Evolutionary conservation across 2,797 vertebrate species (phyloP), one percentile per base, ranked within the genome.

Genomic region (Lophotriccus pileatus): DNA sequence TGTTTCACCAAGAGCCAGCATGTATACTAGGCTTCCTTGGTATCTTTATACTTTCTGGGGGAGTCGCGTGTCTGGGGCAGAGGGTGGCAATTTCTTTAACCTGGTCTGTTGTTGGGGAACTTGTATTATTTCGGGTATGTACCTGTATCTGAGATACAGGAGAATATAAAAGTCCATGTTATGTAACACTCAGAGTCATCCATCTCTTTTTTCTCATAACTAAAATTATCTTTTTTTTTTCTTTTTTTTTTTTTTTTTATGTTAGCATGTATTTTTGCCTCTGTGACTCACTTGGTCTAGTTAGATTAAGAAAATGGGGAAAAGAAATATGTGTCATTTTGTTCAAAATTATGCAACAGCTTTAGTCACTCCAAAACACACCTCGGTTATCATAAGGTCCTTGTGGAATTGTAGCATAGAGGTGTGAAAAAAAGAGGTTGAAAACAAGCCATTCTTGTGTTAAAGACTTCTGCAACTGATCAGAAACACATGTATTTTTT

Each of bases 251-350:
- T 2, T 47, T 81, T 37, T 59, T 27, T 2, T 0, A 41, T 84
- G 59, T 89, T 76, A 79, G 16, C 20, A 28, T 34, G 7, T 62
- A 84, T 84, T 90, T 63, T 75, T 79, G 27, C 58, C 83, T 84
- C 43, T 59, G 55, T 96, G 94, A 95, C 63, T 96, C 96, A 90
- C 19, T 93, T 75, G 49, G 23, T 87, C 41, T 79, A 24, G 47
- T 91, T 70, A 60, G 30, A 72, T 82, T 66, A 74, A 89, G 60
- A 70, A 85, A 93, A 92, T 18, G 32, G 87, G 67, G 56, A 89
- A 78, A 90, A 87, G 49, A 76, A 64, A 46, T 46, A 72, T 3
- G 10, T 67, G 43, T n/a, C 14, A 1, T 72, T 88, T 91, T 86
- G 9, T 72, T 91, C 62, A 49, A 30, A 77, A 44, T 80, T 80